Conservation (phyloP, 2,113 vertebrate species). For the Talpa occidentalis region DNA sequence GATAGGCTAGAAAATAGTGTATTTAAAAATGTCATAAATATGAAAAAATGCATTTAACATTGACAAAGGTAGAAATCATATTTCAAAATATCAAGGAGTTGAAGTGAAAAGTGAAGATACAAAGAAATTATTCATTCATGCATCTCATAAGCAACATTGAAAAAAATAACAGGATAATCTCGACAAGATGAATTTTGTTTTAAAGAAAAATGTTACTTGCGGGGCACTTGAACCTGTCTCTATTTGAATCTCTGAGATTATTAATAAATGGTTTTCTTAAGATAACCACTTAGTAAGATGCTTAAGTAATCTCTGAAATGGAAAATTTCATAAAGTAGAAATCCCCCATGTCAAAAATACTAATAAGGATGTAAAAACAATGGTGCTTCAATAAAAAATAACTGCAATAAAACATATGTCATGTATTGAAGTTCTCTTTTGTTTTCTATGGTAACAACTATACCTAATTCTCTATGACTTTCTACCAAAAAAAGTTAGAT, state of each 20-base stretch:
- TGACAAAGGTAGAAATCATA: neutral
- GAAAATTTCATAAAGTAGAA: neutral
- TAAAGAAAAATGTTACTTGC: neutral
- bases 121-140: neutral
- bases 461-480: neutral
- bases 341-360: too few relatives aligned
- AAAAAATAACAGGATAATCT: neutral
- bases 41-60: neutral
- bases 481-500: neutral
- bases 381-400: too few relatives aligned
- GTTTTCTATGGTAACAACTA: neutral
- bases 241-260: neutral
- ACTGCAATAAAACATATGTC: too few relatives aligned
- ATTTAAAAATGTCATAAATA: neutral
- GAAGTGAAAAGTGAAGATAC: neutral
- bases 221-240: neutral
- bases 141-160: neutral
- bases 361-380: too few relatives aligned
- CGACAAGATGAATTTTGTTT: neutral
- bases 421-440: neutral
- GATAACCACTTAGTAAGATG: neutral
- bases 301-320: neutral
- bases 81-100: neutral
- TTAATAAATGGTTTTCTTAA: neutral
- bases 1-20: neutral